Percentiles rank a stretch among this genome's conserved stretches.
phyloP scores from a whole-genome alignment of 2,888 invertebrate species.

The Oxyteleia sp. region DNA sequence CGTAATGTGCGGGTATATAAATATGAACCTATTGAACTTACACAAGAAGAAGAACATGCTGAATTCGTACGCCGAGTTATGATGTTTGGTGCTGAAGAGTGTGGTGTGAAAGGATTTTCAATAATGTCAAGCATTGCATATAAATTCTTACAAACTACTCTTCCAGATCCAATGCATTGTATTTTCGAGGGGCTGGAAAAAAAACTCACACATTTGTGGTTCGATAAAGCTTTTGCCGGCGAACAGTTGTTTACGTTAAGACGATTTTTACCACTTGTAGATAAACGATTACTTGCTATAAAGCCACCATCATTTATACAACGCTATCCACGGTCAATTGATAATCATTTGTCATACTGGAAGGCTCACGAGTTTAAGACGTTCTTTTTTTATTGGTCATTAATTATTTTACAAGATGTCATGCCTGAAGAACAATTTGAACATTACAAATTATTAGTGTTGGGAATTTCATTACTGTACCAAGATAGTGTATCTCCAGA shows the following conservation, averaged over 20 bases:
- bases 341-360: constrained; percentile 63
- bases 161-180: constrained; percentile 63
- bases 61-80: constrained; percentile 10
- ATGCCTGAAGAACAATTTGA: constrained; percentile 70
- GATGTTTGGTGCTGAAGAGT: neutral
- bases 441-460: constrained; percentile 60
- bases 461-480: constrained; percentile 68
- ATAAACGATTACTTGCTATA: constrained; percentile 9
- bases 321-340: constrained; percentile 63
- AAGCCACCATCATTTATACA: constrained; percentile 62
- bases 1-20: constrained; percentile 30
- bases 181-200: constrained; percentile 49
- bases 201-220: constrained; percentile 49
- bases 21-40: constrained; percentile 25
- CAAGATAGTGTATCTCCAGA: constrained; percentile 61
- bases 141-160: constrained; percentile 45
- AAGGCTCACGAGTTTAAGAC: constrained; percentile 74
- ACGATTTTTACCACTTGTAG: constrained; percentile 20
- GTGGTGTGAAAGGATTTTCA: constrained; percentile 34
- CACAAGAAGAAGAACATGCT: constrained; percentile 23
- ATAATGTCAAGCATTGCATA: constrained; percentile 12
- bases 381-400: constrained; percentile 72
- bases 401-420: constrained; percentile 69
- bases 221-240: too few relatives aligned
- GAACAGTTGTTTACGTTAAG: constrained; percentile 23